Conservation (phyloP, 2,797 vertebrate genomes). For the Danio aesculapii region DNA sequence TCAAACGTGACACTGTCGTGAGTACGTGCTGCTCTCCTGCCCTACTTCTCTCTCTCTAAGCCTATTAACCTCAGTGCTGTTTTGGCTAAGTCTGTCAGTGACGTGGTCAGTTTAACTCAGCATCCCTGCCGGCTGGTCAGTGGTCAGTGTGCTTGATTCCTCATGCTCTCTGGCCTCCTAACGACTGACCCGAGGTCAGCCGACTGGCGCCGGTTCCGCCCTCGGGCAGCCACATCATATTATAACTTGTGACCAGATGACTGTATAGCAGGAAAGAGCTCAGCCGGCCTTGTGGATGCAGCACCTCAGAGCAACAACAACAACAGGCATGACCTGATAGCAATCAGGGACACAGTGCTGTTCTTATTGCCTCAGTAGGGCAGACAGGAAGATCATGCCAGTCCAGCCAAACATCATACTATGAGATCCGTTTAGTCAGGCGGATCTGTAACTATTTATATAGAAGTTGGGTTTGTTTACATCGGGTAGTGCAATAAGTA, state of each 20-base stretch:
- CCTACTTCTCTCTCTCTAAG: constrained; percentile 44
- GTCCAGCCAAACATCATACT: background rate
- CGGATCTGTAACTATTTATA: background rate
- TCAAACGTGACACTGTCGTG: constrained; percentile 63
- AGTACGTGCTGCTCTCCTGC: constrained; percentile 17
- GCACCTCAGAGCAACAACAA: constrained; percentile 24
- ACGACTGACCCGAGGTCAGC: constrained; percentile 41
- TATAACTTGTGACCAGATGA: constrained; percentile 45
- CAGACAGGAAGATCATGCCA: constrained; percentile 18
- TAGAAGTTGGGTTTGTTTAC: background rate
- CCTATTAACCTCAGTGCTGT: constrained; percentile 41
- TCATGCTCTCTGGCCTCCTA: constrained; percentile 40
- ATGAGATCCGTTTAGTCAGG: constrained; percentile 1
- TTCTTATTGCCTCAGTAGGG: background rate
- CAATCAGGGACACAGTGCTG: constrained; percentile 6
- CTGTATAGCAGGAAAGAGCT: constrained; percentile 44
- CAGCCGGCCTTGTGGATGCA: constrained; percentile 16
- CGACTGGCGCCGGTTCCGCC: constrained; percentile 37
- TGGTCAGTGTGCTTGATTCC: constrained; percentile 42
- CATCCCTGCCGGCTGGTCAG: constrained; percentile 11
- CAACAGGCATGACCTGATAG: constrained; percentile 33
- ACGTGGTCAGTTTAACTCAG: constrained; percentile 38
- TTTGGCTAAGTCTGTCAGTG: constrained; percentile 35
- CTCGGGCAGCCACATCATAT: constrained; percentile 25
- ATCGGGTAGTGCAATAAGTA: background rate